Base-by-base conservation (phyloP, 64 coral and sea anemone genomes). In the Cladopsammia gracilis region DNA sequence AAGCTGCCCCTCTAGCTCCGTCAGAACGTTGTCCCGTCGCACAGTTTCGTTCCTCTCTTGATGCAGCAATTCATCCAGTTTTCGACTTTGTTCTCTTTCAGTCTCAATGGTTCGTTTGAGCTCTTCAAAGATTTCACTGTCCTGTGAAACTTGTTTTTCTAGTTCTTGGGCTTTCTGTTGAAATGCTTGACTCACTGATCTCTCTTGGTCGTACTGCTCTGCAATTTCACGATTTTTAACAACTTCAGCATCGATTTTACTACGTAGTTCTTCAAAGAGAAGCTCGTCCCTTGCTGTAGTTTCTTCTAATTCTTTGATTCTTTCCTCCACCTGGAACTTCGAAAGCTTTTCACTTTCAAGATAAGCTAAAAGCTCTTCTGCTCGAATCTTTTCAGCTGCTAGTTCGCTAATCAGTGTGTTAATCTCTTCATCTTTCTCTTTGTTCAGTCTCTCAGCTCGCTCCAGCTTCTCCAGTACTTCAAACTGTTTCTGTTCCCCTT, bases 351-450 rank as follows among this genome's bases (percentile, higher is more conserved):
- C 91, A 42, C 24, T 56, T 14, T 87, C 91, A 16, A 93, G 34
- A 14, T 93, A 62, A 4, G 58, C 73, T 51, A 87, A n/a, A 64
- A 78, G 58, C 5, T 78, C 74, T 70, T 93, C 91, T 8, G 69
- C 75, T 18, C 75, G 72, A 10, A 66, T 78, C 62, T 71, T 87
- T 44, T 93, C 91, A 16, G 58, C 24, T 58, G 70, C 91, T 22
- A 93, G 59, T 62, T 93, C 81, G 75, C n/a, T 77, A 25, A 93
- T 24, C n/a, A 93, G 43, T 5, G 57, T 15, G 25, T 48, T 70
- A 8, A 93, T 86, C 71, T 86, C 91, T 93, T 94, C 96, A 12
- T 98, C 92, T 48, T 94, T 94, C 25, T 98, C 88, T 58, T 56
- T 88, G 15, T 57, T 90, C 7, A 70, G 77, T 57, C 82, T 89